Evolutionary conservation across 2,888 invertebrate genomes (phyloP).

Genomic region (Drosophila affinis): DNA sequence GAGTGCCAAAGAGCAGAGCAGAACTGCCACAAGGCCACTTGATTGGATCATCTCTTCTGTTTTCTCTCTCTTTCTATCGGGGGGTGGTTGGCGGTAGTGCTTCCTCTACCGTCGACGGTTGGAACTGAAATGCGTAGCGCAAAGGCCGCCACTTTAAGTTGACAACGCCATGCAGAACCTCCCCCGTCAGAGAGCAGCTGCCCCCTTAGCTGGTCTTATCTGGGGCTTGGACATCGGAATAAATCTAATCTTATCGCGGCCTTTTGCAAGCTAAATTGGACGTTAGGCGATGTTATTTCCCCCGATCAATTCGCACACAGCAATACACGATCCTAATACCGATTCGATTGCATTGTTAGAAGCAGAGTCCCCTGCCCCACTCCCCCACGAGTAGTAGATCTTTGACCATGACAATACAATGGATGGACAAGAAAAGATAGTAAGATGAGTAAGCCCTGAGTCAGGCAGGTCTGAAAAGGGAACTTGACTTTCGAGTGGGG

Average conservation of each 20-base stretch:
- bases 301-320: slow-evolving; percentile 26
- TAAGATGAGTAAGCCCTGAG: slow-evolving; percentile 33
- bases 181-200: background rate
- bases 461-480: background rate
- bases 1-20: slow-evolving; percentile 15
- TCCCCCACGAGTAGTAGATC: background rate
- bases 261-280: slow-evolving; percentile 24
- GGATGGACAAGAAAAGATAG: background rate
- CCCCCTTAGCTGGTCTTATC: slow-evolving; percentile 35
- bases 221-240: slow-evolving; percentile 26
- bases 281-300: slow-evolving; percentile 26
- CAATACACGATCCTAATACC: background rate
- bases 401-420: slow-evolving; percentile 25
- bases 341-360: background rate
- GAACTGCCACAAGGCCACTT: slow-evolving; percentile 5
- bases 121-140: slow-evolving; percentile 40
- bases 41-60: slow-evolving; percentile 30
- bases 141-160: slow-evolving; percentile 39
- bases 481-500: background rate
- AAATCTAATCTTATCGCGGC: slow-evolving; percentile 71
- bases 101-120: slow-evolving; percentile 10
- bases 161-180: slow-evolving; percentile 9
- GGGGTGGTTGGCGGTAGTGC: background rate
- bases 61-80: too few species aligned
- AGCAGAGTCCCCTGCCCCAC: background rate